phyloP scores from a whole-genome alignment of 2,888 invertebrate species.

The Sussaba pulchella region DNA sequence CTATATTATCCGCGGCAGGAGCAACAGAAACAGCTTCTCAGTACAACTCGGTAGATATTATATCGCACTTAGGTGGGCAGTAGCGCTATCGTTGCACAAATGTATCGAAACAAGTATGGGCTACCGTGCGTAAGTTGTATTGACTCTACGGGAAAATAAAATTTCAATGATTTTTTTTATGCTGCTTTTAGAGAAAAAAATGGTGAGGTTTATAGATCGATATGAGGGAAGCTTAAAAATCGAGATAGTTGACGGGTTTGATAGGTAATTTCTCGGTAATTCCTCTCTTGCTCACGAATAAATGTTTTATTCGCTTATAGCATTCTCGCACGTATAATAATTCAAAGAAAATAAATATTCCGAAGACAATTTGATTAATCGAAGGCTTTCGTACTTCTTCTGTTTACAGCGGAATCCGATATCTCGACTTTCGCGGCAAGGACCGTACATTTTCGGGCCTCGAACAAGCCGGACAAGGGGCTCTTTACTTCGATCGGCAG shows the following conservation, averaged over 20 bases:
- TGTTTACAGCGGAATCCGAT: slow-evolving; percentile 93
- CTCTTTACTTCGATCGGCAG: slow-evolving; percentile 91
- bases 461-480: slow-evolving; percentile 89
- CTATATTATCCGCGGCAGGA: slow-evolving; percentile 46
- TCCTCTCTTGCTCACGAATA: too few relatives aligned
- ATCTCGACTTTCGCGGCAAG: slow-evolving; percentile 93
- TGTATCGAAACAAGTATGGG: slow-evolving; percentile 50
- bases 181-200: not conserved
- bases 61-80: slow-evolving; percentile 41
- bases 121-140: slow-evolving; percentile 20
- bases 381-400: slow-evolving; percentile 82
- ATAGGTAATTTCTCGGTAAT: too few relatives aligned
- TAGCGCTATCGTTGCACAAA: slow-evolving; percentile 24
- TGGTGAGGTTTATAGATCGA: not conserved
- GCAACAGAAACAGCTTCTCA: slow-evolving; percentile 53
- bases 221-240: too few relatives aligned
- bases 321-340: slow-evolving; percentile 8
- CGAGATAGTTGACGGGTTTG: too few relatives aligned
- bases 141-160: slow-evolving; percentile 2
- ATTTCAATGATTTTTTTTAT: not conserved
- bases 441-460: slow-evolving; percentile 91
- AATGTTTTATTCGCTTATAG: not conserved
- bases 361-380: slow-evolving; percentile 10
- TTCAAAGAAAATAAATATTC: not conserved
- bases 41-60: slow-evolving; percentile 44